phyloP scores from a whole-genome alignment of 1,140 invertebrate genomes.

The Phocides pigmalion region DNA sequence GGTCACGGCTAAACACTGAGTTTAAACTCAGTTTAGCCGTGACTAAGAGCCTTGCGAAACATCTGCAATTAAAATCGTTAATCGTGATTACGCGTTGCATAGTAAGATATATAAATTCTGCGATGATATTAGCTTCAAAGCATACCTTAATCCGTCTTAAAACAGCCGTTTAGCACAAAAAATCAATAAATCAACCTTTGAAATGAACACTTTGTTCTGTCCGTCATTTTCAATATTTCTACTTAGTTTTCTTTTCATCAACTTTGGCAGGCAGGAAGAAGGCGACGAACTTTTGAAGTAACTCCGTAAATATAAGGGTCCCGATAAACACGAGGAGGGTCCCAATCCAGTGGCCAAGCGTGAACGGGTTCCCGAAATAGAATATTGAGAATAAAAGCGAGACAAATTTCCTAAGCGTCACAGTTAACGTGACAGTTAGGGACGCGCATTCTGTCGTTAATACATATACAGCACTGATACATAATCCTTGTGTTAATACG shows the following conservation, averaged over 20 bases:
- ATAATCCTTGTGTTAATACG: conserved; percentile 96
- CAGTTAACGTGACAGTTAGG: conserved; percentile 96
- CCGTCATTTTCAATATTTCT: conserved; percentile 32
- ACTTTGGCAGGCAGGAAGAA: conserved; percentile 53
- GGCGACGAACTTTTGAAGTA: conserved; percentile 81
- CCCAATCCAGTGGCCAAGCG: conserved; percentile 95
- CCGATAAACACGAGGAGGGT: conserved; percentile 96
- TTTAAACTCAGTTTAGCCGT: too few relatives aligned
- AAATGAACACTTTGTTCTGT: not conserved
- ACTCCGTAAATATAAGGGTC: conserved; percentile 95
- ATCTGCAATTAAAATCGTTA: too few relatives aligned
- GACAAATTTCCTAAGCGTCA: conserved; percentile 97
- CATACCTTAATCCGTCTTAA: not conserved
- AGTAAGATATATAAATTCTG: too few relatives aligned
- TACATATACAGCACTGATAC: conserved; percentile 97
- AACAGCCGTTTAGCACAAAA: not conserved
- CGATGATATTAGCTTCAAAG: too few relatives aligned
- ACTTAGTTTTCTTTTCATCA: conserved; percentile 45
- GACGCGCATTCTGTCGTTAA: conserved; percentile 97
- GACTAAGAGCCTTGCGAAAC: too few relatives aligned
- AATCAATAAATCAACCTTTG: not conserved
- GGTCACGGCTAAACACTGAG: too few relatives aligned
- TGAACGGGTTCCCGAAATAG: conserved; percentile 98
- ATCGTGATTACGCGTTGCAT: too few relatives aligned
- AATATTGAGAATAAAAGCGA: conserved; percentile 97